phyloP scores from a whole-genome alignment of 1,140 invertebrate species.

The Formica exsecta region DNA sequence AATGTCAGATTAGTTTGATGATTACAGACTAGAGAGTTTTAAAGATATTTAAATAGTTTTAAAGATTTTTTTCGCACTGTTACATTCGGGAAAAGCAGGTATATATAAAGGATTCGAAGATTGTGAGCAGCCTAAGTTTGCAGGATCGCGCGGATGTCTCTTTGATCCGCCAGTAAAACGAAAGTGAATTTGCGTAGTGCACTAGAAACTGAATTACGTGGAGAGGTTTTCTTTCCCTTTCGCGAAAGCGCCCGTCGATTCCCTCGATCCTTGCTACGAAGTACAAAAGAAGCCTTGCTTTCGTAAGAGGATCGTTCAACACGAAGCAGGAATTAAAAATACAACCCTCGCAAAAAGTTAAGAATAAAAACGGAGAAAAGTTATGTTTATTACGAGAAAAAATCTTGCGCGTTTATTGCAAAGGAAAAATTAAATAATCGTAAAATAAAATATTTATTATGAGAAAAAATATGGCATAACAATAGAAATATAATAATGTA shows the following conservation, averaged over 20 bases:
- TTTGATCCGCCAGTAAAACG: conserved; percentile 56
- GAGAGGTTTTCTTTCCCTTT: conserved; percentile 31
- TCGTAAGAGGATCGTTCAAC: conserved; percentile 24
- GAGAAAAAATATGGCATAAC: background rate
- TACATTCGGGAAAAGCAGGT: background rate
- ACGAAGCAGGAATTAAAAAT: conserved; percentile 30
- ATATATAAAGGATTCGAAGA: background rate
- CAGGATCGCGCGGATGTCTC: background rate
- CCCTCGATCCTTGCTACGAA: background rate
- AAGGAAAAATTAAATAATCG: background rate
- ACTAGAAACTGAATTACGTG: conserved; percentile 51
- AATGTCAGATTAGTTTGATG: background rate
- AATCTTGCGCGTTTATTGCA: background rate
- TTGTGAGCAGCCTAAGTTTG: conserved; percentile 6
- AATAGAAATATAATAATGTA: background rate
- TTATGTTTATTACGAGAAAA: background rate
- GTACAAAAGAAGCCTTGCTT: background rate
- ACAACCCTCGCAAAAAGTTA: background rate
- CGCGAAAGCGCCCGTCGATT: conserved; percentile 29
- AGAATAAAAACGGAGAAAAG: background rate
- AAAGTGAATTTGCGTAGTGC: conserved; percentile 51
- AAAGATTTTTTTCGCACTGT: background rate
- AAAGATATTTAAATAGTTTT: too few species aligned
- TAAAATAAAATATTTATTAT: conserved; percentile 12
- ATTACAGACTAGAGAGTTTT: background rate